Evolutionary conservation across 2,113 vertebrate genomes (phyloP).

Genomic region (Taxidea taxus): DNA sequence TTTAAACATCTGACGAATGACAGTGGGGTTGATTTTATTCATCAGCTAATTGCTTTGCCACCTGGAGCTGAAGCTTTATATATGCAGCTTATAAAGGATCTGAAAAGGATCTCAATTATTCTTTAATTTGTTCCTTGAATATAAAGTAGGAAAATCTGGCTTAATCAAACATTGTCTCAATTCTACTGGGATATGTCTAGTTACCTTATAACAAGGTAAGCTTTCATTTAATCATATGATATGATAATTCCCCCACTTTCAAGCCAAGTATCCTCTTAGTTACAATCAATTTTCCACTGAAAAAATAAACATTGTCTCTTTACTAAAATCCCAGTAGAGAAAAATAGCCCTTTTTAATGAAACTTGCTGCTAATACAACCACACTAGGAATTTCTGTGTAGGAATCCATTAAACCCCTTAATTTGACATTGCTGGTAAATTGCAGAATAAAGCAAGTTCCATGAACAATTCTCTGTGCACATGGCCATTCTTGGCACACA

Average conservation of each 20-base stretch:
- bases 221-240: slow-evolving; percentile 95
- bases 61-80: slow-evolving; percentile 93
- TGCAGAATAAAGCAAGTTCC: slow-evolving; percentile 70
- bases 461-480: slow-evolving; percentile 60
- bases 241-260: slow-evolving; percentile 88
- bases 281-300: slow-evolving; percentile 92
- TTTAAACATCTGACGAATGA: slow-evolving; percentile 94
- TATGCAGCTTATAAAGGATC: slow-evolving; percentile 94
- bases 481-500: slow-evolving; percentile 64
- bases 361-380: slow-evolving; percentile 81
- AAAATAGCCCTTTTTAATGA: slow-evolving; percentile 83
- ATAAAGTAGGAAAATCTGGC: slow-evolving; percentile 95
- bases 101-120: slow-evolving; percentile 93
- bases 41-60: slow-evolving; percentile 98
- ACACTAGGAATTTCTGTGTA: slow-evolving; percentile 81
- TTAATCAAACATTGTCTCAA: slow-evolving; percentile 97
- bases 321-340: slow-evolving; percentile 84
- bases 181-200: slow-evolving; percentile 94
- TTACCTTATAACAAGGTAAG: slow-evolving; percentile 97
- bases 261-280: slow-evolving; percentile 94
- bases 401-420: slow-evolving; percentile 82
- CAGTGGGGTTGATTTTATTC: slow-evolving; percentile 96
- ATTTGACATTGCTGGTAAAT: slow-evolving; percentile 80
- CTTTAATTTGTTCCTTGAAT: slow-evolving; percentile 96
- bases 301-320: slow-evolving; percentile 90